Percentiles rank a stretch among this genome's conserved stretches.
These are phyloP conservation scores for Belonocnema kinseyi DNA, from an alignment of 1,140 invertebrate genomes.

Conservation along the genomic window DNA sequence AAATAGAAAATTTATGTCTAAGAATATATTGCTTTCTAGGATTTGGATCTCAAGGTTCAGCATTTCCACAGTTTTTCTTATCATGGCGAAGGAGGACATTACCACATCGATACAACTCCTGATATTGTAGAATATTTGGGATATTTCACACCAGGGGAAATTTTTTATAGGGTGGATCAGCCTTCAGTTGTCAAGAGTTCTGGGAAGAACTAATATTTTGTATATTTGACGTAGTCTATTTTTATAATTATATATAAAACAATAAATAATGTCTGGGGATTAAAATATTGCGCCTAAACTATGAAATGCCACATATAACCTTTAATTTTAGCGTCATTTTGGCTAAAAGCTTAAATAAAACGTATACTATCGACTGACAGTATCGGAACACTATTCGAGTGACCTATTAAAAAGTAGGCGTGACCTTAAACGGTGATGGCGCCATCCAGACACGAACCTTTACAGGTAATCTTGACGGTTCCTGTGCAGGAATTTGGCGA, in stretches of 20 bases:
- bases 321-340: too few relatives aligned
- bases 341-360: too few relatives aligned
- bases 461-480: too few relatives aligned
- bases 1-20: conserved; percentile 34
- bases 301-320: too few relatives aligned
- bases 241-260: not conserved
- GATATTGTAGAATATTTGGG: conserved; percentile 89
- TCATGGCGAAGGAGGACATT: conserved; percentile 94
- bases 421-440: too few relatives aligned
- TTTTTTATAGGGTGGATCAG: conserved; percentile 87
- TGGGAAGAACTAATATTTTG: conserved; percentile 76
- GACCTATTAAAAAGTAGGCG: too few relatives aligned
- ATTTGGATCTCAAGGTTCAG: conserved; percentile 91
- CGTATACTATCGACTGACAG: too few relatives aligned
- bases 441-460: too few relatives aligned
- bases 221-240: not conserved
- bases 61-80: conserved; percentile 96
- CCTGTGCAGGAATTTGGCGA: too few relatives aligned
- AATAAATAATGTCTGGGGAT: too few relatives aligned
- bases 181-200: conserved; percentile 78
- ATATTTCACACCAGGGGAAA: conserved; percentile 88
- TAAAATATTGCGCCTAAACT: too few relatives aligned
- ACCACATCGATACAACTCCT: conserved; percentile 95
- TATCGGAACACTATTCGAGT: too few relatives aligned
- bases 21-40: conserved; percentile 74